Conservation (phyloP, 1,140 invertebrate species). For the Drosophila santomea region DNA sequence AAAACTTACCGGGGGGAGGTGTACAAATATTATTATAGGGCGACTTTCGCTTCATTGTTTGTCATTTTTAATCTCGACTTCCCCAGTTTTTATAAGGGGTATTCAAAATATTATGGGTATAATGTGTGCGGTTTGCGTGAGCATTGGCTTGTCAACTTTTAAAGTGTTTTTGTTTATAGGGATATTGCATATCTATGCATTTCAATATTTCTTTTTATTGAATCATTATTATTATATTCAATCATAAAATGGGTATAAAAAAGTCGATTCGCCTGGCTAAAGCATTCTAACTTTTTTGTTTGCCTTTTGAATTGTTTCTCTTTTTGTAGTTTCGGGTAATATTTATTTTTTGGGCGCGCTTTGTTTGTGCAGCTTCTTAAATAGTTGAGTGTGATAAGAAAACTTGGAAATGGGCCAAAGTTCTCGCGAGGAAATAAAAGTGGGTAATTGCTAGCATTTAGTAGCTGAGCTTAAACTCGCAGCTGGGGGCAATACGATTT, state of each 20-base stretch:
- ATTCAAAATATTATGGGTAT: neutral
- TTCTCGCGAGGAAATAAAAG: neutral
- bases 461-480: neutral
- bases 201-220: no score
- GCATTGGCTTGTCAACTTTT: neutral
- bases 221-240: no score
- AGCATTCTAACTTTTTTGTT: neutral
- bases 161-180: neutral
- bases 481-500: neutral
- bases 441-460: slow-evolving; percentile 31
- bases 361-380: slow-evolving; percentile 41
- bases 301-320: slow-evolving; percentile 1
- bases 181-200: no score
- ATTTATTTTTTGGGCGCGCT: slow-evolving; percentile 7
- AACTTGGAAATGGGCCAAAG: slow-evolving; percentile 26
- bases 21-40: slow-evolving; percentile 50
- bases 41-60: slow-evolving; percentile 67
- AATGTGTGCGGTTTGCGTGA: no score
- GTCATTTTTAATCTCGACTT: slow-evolving; percentile 62
- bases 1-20: neutral
- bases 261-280: neutral
- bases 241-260: no score
- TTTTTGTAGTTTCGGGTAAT: slow-evolving; percentile 4
- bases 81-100: neutral
- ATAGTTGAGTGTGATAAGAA: slow-evolving; percentile 55